phyloP scores from a whole-genome alignment of 2,888 invertebrate species.

The Tridacna gigas region DNA sequence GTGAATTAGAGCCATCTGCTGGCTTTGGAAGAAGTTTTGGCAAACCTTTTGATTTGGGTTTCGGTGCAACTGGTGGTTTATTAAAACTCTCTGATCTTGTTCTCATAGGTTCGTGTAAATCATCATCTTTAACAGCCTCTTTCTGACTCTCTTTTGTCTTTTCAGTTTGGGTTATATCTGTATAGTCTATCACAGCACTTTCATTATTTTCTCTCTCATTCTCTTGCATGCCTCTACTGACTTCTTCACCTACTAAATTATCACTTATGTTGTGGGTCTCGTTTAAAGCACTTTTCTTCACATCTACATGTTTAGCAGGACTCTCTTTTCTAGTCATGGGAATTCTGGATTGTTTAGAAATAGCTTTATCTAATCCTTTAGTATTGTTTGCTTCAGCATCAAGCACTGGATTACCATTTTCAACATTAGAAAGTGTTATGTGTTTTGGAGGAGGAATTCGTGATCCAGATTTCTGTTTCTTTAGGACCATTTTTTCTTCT shows the following conservation, averaged over 20 bases:
- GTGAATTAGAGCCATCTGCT: constrained; percentile 24
- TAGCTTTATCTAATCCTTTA: background rate
- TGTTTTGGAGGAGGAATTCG: constrained; percentile 44
- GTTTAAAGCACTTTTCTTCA: background rate
- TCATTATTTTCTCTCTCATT: background rate
- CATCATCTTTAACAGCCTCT: background rate
- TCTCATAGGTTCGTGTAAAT: constrained; percentile 29
- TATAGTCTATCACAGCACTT: constrained; percentile 24
- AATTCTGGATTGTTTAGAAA: constrained; percentile 32
- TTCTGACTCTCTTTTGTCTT: background rate
- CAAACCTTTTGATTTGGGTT: constrained; percentile 61
- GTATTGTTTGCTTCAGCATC: background rate
- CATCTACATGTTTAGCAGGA: constrained; percentile 22
- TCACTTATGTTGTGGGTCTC: background rate
- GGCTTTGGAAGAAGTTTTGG: constrained; percentile 58
- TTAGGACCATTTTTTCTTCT: constrained; percentile 18
- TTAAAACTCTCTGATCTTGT: constrained; percentile 56
- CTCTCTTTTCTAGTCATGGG: constrained; percentile 44
- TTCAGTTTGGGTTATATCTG: constrained; percentile 11
- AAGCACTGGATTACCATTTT: background rate
- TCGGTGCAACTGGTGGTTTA: constrained; percentile 64
- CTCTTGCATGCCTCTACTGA: background rate
- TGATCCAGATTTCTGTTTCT: constrained; percentile 37
- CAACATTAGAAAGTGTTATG: constrained; percentile 11
- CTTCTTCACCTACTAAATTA: background rate